Percentiles rank a stretch among this genome's conserved stretches.
Conservation (phyloP, 2,113 vertebrate genomes). For the human region DNA sequence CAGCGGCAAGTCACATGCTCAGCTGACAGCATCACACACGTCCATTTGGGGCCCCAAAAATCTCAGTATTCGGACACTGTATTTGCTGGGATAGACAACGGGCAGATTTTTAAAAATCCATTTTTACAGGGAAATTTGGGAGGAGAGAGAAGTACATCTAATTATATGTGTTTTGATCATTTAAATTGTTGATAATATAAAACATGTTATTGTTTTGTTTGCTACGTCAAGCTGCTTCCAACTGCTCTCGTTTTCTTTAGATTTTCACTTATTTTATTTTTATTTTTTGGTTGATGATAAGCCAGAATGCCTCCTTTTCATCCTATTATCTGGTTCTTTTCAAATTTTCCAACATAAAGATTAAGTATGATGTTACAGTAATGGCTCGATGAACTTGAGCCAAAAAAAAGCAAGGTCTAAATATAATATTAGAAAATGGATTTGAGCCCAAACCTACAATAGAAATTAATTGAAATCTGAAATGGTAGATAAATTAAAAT, state of each 20-base stretch:
- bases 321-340: not conserved
- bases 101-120: not conserved
- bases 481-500: not conserved
- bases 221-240: not conserved
- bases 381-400: rapidly evolving
- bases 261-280: not conserved
- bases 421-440: not conserved
- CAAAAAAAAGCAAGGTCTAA: not conserved
- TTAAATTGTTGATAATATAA: too few relatives aligned
- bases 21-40: rapidly evolving
- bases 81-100: not conserved
- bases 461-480: not conserved
- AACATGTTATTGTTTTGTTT: rapidly evolving
- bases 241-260: not conserved
- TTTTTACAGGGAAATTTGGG: not conserved
- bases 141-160: not conserved
- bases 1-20: not conserved
- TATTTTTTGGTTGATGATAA: not conserved
- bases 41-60: rapidly evolving
- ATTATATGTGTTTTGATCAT: not conserved
- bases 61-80: not conserved
- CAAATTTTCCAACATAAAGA: not conserved
- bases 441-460: not conserved
- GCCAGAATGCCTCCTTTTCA: not conserved
- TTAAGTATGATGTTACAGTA: not conserved